A percentile compares a stretch with the other conserved stretches of the same genome.
Evolutionary conservation across 53 echinoderm and acorn worm genomes (phyloP).

Genomic region (Holothuria leucospilota): DNA sequence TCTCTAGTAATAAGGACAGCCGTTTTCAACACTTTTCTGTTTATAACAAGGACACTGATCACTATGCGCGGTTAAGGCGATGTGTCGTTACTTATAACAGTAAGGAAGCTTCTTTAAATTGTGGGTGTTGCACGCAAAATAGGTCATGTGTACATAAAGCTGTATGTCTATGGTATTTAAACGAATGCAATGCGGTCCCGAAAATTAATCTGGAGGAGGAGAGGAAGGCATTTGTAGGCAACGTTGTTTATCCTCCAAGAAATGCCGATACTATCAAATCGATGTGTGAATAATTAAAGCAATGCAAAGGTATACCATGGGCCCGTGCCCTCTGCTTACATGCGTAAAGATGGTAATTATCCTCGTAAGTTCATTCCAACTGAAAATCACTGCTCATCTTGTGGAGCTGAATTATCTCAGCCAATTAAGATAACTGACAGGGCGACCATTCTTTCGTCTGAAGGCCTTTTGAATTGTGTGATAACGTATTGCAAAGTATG

Average conservation of each 20-base stretch:
- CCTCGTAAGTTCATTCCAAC: slow-evolving; percentile 1
- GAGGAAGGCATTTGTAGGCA: neutral
- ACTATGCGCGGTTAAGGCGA: slow-evolving; percentile 15
- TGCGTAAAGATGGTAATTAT: neutral
- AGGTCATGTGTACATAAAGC: slow-evolving; percentile 29
- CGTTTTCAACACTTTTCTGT: slow-evolving; percentile 23
- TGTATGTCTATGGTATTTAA: slow-evolving; percentile 17
- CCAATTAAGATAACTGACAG: slow-evolving; percentile 31
- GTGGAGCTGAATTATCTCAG: neutral
- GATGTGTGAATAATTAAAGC: slow-evolving; percentile 7
- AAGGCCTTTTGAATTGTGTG: neutral
- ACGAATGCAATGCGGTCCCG: neutral
- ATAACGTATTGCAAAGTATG: slow-evolving; percentile 37
- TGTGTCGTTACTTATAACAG: slow-evolving; percentile 27
- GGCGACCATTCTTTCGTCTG: slow-evolving; percentile 12
- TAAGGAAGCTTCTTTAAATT: neutral
- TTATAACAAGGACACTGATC: neutral
- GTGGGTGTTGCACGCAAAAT: slow-evolving; percentile 1
- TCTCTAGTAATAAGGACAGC: neutral
- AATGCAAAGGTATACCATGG: slow-evolving; percentile 17
- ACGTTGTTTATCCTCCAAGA: slow-evolving; percentile 5
- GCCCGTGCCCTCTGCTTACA: neutral
- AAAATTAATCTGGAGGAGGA: neutral
- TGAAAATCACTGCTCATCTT: neutral
- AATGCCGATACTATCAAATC: neutral